phyloP scores from a whole-genome alignment of 2,888 invertebrate species.

The Melieria crassipennis region DNA sequence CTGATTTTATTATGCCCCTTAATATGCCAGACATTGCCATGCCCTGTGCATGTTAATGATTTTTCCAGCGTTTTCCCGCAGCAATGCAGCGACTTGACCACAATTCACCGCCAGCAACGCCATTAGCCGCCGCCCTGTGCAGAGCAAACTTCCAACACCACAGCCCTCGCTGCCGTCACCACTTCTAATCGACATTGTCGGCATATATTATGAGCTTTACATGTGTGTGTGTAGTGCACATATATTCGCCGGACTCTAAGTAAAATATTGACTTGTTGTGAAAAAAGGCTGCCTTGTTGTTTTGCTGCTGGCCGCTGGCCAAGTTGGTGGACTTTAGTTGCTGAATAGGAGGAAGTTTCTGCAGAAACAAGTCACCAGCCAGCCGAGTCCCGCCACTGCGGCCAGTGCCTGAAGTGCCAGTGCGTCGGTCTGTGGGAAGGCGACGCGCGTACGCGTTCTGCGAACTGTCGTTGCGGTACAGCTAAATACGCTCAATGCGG shows the following conservation, averaged over 20 bases:
- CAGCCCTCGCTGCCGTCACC: conserved; percentile 11
- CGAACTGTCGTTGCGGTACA: conserved; percentile 32
- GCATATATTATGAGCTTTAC: conserved; percentile 52
- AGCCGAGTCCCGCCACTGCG: conserved; percentile 12
- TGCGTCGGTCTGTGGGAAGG: conserved; percentile 23
- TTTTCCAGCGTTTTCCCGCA: conserved; percentile 24
- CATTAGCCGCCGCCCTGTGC: too few relatives aligned
- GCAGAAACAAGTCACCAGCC: conserved; percentile 42
- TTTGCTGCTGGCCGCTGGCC: too few relatives aligned
- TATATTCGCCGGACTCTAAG: conserved; percentile 35
- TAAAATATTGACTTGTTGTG: conserved; percentile 25
- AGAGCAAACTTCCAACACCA: too few relatives aligned
- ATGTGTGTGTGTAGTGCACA: conserved; percentile 42
- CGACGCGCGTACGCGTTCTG: conserved; percentile 27
- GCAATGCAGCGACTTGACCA: too few relatives aligned
- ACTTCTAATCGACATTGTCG: conserved; percentile 54
- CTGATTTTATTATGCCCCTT: conserved; percentile 37
- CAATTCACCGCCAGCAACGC: too few relatives aligned
- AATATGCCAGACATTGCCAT: conserved; percentile 38
- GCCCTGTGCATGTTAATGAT: conserved; percentile 31
- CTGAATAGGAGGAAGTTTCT: conserved; percentile 39
- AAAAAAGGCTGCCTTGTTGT: background rate
- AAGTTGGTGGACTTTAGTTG: too few relatives aligned
- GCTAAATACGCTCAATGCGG: too few relatives aligned
- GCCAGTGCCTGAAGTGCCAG: background rate